Evolutionary conservation across 1,140 invertebrate genomes (phyloP).

Genomic region (Teleopsis dalmanni): DNA sequence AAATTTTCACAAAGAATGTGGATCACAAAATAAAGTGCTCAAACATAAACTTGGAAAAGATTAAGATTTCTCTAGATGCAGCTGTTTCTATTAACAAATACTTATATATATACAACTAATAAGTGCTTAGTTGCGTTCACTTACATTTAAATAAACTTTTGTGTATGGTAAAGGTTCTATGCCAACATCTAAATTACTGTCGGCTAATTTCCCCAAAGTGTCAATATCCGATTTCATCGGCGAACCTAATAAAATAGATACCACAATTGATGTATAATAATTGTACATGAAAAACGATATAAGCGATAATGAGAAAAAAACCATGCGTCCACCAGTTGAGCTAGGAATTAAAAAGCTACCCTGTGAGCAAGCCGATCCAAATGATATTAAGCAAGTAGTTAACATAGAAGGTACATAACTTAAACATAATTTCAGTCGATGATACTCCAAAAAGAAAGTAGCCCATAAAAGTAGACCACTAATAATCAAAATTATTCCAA

Average conservation of each 20-base stretch:
- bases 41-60: no score
- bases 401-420: slow-evolving; percentile 23
- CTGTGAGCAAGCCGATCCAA: slow-evolving; percentile 33
- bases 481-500: slow-evolving; percentile 18
- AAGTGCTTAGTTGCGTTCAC: no score
- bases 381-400: slow-evolving; percentile 30
- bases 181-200: slow-evolving; percentile 31
- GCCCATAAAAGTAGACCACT: slow-evolving; percentile 24
- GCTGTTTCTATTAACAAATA: no score
- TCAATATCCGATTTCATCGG: slow-evolving; percentile 30
- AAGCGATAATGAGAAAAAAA: slow-evolving; percentile 29
- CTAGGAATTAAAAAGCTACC: slow-evolving; percentile 29
- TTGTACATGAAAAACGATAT: slow-evolving; percentile 35
- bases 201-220: slow-evolving; percentile 32
- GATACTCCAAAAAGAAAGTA: slow-evolving; percentile 26
- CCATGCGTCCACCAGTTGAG: slow-evolving; percentile 34
- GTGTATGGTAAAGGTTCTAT: slow-evolving; percentile 28
- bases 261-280: slow-evolving; percentile 39
- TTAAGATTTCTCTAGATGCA: no score
- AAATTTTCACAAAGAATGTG: no score
- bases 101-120: no score
- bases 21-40: no score
- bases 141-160: slow-evolving; percentile 17
- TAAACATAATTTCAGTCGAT: background rate
- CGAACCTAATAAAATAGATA: slow-evolving; percentile 28